Evolutionary conservation across 2,113 vertebrate species (phyloP), one percentile per base, ranked within the genome.

Genomic region (Speoplatyrhinus poulsoni): DNA sequence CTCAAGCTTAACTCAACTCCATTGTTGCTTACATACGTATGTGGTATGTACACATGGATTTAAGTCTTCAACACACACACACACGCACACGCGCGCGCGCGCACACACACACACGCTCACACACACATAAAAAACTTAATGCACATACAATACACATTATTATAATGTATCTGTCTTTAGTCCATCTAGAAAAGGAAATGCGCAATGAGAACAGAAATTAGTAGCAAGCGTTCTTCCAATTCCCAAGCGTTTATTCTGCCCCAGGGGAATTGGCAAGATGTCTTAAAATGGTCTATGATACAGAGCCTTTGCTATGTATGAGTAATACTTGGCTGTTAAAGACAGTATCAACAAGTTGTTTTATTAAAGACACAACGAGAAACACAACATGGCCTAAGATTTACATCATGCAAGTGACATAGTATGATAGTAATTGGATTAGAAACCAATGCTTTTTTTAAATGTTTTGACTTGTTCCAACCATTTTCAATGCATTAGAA

Each of bases 261-360:
- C 69, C 10, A 0, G 68, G 89, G 87, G 73, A 75, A 71, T 67
- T 88, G 86, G 83, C 74, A 81, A 60, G 62, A 65, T 53, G 70
- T 85, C 69, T 80, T 55, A 81, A 74, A 80, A 72, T 76, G 69
- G 69, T 75, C 6, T 49, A 88, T 87, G 88, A 90, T 78, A 84
- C 78, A 86, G 55, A 49, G 77, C 67, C 78, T 83, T 75, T 77
- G 83, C 88, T 85, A 87, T 89, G 88, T 73, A 80, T 86, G 87
- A 88, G 73, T 87, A 88, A 90, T 75, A 33, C 81, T 76, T 82
- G 83, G 73, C 82, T 82, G 67, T 68, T 79, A 66, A 79, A 76
- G 47, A 75, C 66, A 64, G 70, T 69, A 75, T 81, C 83, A 81
- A 81, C 85, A 86, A 85, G 82, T 70, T 85, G 82, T 78, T 88